These are phyloP conservation scores for Cantharis lateralis DNA, from an alignment of 2,888 invertebrate species.

Conservation along the genomic window DNA sequence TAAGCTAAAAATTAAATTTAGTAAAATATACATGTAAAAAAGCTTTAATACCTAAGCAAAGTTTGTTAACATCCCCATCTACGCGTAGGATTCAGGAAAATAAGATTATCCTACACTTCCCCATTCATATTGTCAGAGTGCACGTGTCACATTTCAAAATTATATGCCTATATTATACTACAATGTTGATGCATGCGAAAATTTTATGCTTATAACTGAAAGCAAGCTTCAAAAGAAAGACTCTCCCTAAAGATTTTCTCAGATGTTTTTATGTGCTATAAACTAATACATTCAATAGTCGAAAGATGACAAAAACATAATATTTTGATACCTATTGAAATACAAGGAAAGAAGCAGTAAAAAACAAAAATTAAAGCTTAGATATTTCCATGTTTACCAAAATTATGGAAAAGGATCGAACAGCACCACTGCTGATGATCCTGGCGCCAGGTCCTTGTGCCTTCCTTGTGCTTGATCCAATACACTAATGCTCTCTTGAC, in stretches of 20 bases:
- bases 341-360: neutral
- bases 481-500: slow-evolving; percentile 15
- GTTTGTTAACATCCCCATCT: neutral
- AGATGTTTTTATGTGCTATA: neutral
- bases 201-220: neutral
- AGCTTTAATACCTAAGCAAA: neutral
- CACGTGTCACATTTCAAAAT: neutral
- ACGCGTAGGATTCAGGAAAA: neutral
- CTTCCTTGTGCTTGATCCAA: slow-evolving; percentile 23
- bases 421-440: slow-evolving; percentile 24
- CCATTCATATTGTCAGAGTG: neutral
- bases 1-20: neutral
- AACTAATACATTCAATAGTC: neutral
- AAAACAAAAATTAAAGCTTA: neutral
- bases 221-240: neutral
- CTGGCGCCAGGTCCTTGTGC: slow-evolving; percentile 27
- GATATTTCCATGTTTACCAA: neutral
- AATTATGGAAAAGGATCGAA: slow-evolving; percentile 9
- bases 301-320: neutral
- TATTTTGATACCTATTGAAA: neutral
- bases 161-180: neutral
- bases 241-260: neutral
- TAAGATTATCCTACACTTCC: neutral
- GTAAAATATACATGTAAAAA: neutral
- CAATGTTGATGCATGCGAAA: neutral